phyloP scores from a whole-genome alignment of 2,797 vertebrate genomes.

The Pipistrellus pipistrellus region DNA sequence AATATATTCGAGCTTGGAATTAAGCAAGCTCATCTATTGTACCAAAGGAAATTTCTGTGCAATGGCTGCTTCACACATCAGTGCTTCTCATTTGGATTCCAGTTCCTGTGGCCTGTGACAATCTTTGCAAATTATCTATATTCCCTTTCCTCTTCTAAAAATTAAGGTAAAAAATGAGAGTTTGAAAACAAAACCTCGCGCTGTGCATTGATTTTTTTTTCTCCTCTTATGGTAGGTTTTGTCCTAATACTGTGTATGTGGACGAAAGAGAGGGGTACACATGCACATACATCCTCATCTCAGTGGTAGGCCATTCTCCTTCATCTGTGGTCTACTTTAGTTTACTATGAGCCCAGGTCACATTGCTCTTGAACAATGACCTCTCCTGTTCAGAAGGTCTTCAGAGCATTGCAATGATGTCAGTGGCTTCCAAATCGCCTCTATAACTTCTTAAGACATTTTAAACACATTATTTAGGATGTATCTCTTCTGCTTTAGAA shows the following conservation, averaged over 20 bases:
- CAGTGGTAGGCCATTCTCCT: not conserved
- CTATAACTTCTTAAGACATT: constrained; percentile 22
- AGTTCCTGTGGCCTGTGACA: constrained; percentile 10
- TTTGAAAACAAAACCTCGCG: constrained; percentile 36
- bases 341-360: not conserved
- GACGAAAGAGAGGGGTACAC: rapidly evolving
- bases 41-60: constrained; percentile 60
- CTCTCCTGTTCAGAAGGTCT: not conserved
- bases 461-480: not conserved
- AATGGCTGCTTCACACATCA: constrained; percentile 49
- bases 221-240: not conserved
- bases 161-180: constrained; percentile 37
- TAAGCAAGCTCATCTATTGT: constrained; percentile 71
- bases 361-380: constrained; percentile 27
- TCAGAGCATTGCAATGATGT: not conserved
- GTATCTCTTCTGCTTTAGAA: not conserved
- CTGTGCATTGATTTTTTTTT: constrained; percentile 43
- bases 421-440: constrained; percentile 1
- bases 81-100: constrained; percentile 62
- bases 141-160: not conserved
- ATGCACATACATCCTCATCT: not conserved
- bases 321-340: constrained; percentile 31
- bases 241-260: not conserved
- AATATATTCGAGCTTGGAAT: constrained; percentile 76
- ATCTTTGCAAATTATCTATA: constrained; percentile 54